Conservation (phyloP, 2,113 vertebrate genomes). For the Thamnophis sirtalis region DNA sequence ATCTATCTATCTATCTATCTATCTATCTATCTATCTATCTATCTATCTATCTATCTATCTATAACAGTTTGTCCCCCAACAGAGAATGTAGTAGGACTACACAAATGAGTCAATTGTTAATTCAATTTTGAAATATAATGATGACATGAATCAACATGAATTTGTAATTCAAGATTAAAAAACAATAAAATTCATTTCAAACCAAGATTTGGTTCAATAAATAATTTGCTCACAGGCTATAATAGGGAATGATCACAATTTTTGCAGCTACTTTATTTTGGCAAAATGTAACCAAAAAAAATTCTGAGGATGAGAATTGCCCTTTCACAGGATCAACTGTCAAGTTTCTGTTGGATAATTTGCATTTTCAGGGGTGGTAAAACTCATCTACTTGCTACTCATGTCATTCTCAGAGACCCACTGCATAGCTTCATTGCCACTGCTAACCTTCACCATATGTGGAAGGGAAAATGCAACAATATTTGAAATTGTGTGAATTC, state of each 20-base stretch:
- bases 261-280: not conserved
- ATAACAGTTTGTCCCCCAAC: not conserved
- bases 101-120: not conserved
- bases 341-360: not conserved
- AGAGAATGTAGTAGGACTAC: not conserved
- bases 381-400: not conserved
- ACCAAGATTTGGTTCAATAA: not conserved
- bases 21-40: too few relatives aligned
- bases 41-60: too few relatives aligned
- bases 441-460: not conserved
- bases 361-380: not conserved
- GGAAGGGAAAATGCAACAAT: not conserved
- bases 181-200: not conserved
- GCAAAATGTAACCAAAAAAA: not conserved
- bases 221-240: not conserved
- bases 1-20: too few relatives aligned
- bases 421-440: not conserved
- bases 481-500: not conserved
- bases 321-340: not conserved
- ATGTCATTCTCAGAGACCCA: not conserved
- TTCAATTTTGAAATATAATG: not conserved
- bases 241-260: not conserved
- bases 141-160: not conserved
- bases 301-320: not conserved
- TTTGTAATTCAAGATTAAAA: not conserved